These are phyloP conservation scores for Callocephalon fimbriatum DNA, from an alignment of 2,113 vertebrate species.

Conservation along the genomic window DNA sequence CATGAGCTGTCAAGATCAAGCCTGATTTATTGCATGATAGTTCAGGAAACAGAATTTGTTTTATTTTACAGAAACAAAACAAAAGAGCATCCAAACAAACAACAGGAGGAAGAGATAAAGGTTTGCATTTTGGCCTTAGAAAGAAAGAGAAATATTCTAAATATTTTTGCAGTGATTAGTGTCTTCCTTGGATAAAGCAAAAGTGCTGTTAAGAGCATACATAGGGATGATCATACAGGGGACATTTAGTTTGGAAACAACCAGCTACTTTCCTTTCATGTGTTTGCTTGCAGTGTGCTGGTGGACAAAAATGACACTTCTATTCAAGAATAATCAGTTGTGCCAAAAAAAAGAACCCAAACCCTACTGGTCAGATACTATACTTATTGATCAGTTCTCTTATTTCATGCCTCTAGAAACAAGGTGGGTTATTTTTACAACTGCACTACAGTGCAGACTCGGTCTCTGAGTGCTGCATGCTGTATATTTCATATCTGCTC, in stretches of 20 bases:
- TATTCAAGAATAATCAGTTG: neutral
- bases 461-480: neutral
- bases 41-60: neutral
- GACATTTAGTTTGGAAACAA: neutral
- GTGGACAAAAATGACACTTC: neutral
- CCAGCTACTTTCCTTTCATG: neutral
- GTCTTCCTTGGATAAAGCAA: neutral
- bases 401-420: neutral
- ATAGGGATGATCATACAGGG: neutral
- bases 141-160: neutral
- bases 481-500: neutral
- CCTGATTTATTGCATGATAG: neutral
- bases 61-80: neutral
- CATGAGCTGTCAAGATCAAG: neutral
- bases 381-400: neutral
- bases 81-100: slow-evolving; percentile 6
- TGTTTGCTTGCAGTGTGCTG: neutral
- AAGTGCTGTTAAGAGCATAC: neutral
- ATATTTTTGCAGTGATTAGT: neutral
- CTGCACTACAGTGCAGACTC: neutral
- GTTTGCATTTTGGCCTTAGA: neutral
- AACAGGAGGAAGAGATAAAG: neutral
- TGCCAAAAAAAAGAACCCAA: neutral
- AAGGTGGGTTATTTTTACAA: neutral
- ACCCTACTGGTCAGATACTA: neutral